Conservation (phyloP, 2,797 vertebrate species). For the Sciurus carolinensis region DNA sequence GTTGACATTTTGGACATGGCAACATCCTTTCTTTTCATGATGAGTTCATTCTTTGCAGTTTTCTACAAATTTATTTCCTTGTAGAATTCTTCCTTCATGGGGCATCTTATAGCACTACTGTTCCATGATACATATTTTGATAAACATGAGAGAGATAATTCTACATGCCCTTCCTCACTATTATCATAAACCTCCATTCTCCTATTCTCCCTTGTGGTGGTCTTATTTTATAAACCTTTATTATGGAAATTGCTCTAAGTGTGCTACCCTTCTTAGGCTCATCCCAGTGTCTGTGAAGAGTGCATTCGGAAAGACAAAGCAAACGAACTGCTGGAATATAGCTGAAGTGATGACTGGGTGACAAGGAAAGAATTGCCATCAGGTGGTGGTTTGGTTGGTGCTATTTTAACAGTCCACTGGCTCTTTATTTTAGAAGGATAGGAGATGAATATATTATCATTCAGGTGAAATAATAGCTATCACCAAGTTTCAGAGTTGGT, state of each 20-base stretch:
- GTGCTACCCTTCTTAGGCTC: background rate
- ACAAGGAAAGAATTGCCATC: constrained; percentile 18
- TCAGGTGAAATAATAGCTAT: constrained; percentile 50
- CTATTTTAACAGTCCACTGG: constrained; percentile 49
- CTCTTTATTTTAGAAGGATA: constrained; percentile 19
- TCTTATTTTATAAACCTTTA: background rate
- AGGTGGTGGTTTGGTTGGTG: constrained; percentile 43
- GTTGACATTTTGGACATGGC: background rate
- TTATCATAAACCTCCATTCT: background rate
- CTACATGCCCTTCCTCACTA: background rate
- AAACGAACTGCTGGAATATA: background rate
- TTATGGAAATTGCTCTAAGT: background rate
- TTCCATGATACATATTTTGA: background rate
- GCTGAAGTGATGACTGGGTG: constrained; percentile 2
- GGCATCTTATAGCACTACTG: rapidly evolving
- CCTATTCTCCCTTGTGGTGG: background rate
- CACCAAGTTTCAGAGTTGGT: constrained; percentile 50
- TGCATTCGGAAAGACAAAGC: constrained; percentile 38
- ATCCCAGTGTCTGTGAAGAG: background rate
- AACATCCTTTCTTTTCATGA: background rate
- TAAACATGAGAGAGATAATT: background rate
- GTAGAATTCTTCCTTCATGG: background rate
- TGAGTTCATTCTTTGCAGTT: background rate
- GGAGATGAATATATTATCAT: constrained; percentile 49
- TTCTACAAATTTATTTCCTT: background rate